Base-by-base conservation (phyloP, 2,113 vertebrate species). In the Sialia sialis region DNA sequence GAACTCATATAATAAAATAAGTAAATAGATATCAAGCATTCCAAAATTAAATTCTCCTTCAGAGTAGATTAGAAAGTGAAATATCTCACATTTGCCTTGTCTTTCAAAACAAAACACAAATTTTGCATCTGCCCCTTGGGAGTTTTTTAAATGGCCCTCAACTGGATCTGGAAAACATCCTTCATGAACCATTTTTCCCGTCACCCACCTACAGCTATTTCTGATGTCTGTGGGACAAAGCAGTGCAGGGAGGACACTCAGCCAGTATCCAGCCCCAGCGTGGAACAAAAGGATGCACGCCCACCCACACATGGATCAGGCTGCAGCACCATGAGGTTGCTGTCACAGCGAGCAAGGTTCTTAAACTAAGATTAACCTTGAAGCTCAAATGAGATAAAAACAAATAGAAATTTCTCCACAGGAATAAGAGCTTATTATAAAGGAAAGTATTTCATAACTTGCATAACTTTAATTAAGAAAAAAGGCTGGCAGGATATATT, bases 371-470 rank as follows among this genome's bases (percentile, higher is more conserved):
- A 98, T 98, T 98, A 98, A 98, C 98, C 97, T 97, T 97, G 97
- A 98, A 97, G 97, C 97, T 98, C 97, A 97, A 98, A 98, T 97
- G 98, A 98, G 97, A 98, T 98, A 98, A 98, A 98, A 98, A 98
- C 98, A 98, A 98, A 98, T 98, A 98, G 98, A 98, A 98, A 98
- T 98, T 98, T 98, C 98, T 98, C 97, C 96, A 91, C 98, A 98
- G 98, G 98, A 98, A 96, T 96, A 97, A 98, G 97, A 97, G 97
- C 97, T 98, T 98, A 97, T 97, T 98, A 97, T 97, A 97, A 97
- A 97, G 96, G 95, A 92, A 98, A 98, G 96, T 97, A 97, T 97
- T 98, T 96, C 96, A 64, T 98, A 98, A 97, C 97, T 97, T 58
- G 41, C 86, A 94, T 96, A 98, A 98, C 97, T 98, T 98, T 98